Conservation (phyloP, 1,140 invertebrate genomes). For the Caenorhabditis inopinata region DNA sequence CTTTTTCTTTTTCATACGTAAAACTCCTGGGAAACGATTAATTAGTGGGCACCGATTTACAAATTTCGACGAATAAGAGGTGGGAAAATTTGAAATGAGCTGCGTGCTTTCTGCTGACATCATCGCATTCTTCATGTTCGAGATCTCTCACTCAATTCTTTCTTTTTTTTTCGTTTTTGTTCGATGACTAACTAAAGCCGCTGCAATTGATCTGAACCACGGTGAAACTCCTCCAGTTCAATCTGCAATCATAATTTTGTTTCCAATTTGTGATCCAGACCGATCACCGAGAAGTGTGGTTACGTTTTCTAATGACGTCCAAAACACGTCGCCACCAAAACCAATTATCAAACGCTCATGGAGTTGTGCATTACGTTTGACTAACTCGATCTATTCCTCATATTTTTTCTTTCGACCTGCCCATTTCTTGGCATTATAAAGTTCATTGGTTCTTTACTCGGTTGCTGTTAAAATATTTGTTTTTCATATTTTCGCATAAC, state of each 20-base stretch:
- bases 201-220: too few species aligned
- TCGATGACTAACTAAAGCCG: too few species aligned
- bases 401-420: background rate
- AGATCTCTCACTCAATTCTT: background rate
- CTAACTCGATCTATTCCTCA: background rate
- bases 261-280: background rate
- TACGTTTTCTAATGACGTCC: background rate
- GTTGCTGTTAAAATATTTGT: too few species aligned
- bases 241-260: too few species aligned
- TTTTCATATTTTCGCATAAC: too few species aligned
- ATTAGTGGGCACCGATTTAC: too few species aligned
- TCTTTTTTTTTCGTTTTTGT: too few species aligned
- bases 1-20: too few species aligned
- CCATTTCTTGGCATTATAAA: background rate
- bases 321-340: background rate
- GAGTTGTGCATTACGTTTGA: background rate
- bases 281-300: background rate
- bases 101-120: background rate
- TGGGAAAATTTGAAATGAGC: background rate
- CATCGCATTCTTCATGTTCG: background rate
- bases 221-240: too few species aligned
- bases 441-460: too few species aligned
- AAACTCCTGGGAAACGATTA: too few species aligned
- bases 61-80: too few species aligned
- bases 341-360: slow-evolving; percentile 3